A percentile compares a stretch with the other conserved stretches of the same genome.
Conservation (phyloP, 2,888 invertebrate genomes). For the Phymatocera aterrima region DNA sequence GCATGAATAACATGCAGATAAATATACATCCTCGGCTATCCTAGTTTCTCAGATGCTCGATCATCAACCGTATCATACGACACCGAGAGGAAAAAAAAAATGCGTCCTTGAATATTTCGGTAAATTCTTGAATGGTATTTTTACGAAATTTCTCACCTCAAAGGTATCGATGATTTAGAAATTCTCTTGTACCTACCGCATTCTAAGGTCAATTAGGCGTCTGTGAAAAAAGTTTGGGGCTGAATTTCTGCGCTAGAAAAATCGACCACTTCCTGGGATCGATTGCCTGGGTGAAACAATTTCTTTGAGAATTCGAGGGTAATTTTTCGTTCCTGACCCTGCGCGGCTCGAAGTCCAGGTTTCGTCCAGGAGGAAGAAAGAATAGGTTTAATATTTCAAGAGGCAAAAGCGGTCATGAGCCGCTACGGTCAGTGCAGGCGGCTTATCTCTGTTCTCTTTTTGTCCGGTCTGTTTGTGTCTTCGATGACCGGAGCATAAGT, state of each 20-base stretch:
- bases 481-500: conserved; percentile 33
- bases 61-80: neutral
- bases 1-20: neutral
- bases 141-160: no score
- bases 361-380: neutral
- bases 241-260: neutral
- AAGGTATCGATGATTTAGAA: neutral
- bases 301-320: conserved; percentile 2
- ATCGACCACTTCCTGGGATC: conserved; percentile 19
- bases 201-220: neutral
- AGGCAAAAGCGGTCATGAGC: neutral
- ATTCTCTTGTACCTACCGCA: neutral
- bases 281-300: neutral
- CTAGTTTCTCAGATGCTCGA: neutral
- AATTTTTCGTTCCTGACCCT: neutral
- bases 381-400: conserved; percentile 43
- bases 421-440: conserved; percentile 34
- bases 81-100: neutral
- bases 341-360: neutral
- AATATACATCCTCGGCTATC: neutral
- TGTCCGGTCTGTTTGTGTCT: conserved; percentile 44
- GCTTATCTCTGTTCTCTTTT: conserved; percentile 42
- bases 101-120: no score
- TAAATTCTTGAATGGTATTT: neutral
- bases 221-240: neutral